Percentiles rank a stretch among this genome's conserved stretches.
These are phyloP conservation scores for Arctopsyche grandis DNA, from an alignment of 1,140 invertebrate species.

Conservation along the genomic window DNA sequence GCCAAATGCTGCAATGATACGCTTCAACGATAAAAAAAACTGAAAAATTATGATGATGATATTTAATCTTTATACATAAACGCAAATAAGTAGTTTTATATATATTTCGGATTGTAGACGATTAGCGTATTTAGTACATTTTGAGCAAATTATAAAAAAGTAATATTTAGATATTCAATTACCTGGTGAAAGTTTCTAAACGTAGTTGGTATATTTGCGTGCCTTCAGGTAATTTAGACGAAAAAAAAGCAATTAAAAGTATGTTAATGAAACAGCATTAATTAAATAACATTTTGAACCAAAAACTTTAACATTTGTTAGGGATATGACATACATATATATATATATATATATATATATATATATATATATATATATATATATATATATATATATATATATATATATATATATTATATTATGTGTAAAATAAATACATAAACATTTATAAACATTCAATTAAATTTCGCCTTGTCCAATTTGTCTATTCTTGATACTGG, in stretches of 20 bases:
- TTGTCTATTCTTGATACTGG: neutral
- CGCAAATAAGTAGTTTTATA: conserved; percentile 48
- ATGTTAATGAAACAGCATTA: too few relatives aligned
- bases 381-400: neutral
- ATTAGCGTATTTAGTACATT: conserved; percentile 34
- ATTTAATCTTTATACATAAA: conserved; percentile 39
- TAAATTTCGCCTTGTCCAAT: neutral
- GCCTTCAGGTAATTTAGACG: conserved; percentile 49
- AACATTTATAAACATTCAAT: neutral
- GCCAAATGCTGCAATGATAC: conserved; percentile 42
- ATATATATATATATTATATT: conserved; percentile 5
- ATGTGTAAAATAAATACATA: too few relatives aligned
- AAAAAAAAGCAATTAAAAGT: conserved; percentile 42
- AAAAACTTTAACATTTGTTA: conserved; percentile 27
- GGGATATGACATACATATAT: neutral
- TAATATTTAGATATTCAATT: conserved; percentile 41
- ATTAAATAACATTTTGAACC: conserved; percentile 27
- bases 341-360: neutral
- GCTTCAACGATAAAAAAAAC: conserved; percentile 39
- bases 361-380: neutral
- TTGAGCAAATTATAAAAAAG: conserved; percentile 34
- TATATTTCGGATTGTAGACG: conserved; percentile 42
- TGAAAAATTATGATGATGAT: conserved; percentile 16
- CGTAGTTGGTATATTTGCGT: conserved; percentile 52
- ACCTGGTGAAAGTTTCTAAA: conserved; percentile 48